phyloP scores from a whole-genome alignment of 2,888 invertebrate species.

The Sinopyrophorus schimmeli region DNA sequence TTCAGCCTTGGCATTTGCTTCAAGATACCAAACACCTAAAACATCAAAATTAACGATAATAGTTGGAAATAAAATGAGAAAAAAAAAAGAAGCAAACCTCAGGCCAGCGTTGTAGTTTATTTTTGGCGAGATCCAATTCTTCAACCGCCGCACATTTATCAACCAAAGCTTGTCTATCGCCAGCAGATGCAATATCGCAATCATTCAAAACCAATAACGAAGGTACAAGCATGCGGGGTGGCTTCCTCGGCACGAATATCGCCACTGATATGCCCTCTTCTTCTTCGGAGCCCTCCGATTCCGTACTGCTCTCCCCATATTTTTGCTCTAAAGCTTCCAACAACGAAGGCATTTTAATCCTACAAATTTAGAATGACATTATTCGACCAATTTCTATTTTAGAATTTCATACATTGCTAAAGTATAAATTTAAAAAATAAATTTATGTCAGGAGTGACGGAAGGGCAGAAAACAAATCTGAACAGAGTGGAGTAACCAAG shows the following conservation, averaged over 20 bases:
- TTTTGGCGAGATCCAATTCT: constrained; percentile 92
- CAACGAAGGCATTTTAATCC: constrained; percentile 77
- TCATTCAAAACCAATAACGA: constrained; percentile 86
- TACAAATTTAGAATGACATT: too few species aligned
- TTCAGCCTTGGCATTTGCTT: constrained; percentile 86
- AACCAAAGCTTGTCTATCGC: constrained; percentile 76
- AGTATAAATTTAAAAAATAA: background rate
- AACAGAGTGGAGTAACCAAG: too few species aligned
- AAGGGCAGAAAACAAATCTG: too few species aligned
- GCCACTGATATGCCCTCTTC: constrained; percentile 75
- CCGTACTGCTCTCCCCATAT: constrained; percentile 65
- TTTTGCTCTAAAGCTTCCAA: constrained; percentile 88
- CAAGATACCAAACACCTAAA: constrained; percentile 80
- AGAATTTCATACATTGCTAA: too few species aligned
- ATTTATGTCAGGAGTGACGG: too few species aligned
- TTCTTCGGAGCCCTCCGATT: constrained; percentile 63
- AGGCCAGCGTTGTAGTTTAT: constrained; percentile 85
- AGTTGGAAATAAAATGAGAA: background rate
- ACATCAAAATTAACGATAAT: constrained; percentile 14
- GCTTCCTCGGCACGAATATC: constrained; percentile 84
- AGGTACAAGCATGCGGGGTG: constrained; percentile 76
- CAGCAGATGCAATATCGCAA: constrained; percentile 89
- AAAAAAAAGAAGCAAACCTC: constrained; percentile 63
- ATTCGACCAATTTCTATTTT: too few species aligned
- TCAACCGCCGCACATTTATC: constrained; percentile 88